These are phyloP conservation scores for Sphaeridia pumilis DNA, from an alignment of 2,888 invertebrate species.

Conservation along the genomic window DNA sequence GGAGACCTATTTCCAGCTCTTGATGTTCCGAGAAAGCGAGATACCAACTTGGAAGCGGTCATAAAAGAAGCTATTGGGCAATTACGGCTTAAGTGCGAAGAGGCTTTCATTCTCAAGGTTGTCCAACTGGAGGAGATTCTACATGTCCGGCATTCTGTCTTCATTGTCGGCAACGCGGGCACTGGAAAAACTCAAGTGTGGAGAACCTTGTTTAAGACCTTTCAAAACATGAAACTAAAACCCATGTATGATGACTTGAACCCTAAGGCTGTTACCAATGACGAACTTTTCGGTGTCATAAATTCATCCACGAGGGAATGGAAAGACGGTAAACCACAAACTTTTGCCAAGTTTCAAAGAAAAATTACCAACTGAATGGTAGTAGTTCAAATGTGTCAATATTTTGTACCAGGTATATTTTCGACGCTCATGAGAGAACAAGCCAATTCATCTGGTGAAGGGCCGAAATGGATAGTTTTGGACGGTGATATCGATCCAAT, in stretches of 20 bases:
- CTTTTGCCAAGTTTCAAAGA: too few relatives aligned
- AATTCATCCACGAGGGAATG: conserved; percentile 94
- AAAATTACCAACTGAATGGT: too few relatives aligned
- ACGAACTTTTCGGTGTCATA: conserved; percentile 92
- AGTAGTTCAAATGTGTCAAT: neutral
- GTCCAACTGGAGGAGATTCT: conserved; percentile 88
- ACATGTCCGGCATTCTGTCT: conserved; percentile 93
- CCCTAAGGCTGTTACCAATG: conserved; percentile 94
- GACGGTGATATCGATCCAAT: conserved; percentile 98
- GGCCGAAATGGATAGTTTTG: conserved; percentile 89
- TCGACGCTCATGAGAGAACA: conserved; percentile 94
- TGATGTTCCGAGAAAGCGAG: conserved; percentile 88
- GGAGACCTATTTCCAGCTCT: conserved; percentile 91
- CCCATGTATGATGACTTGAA: conserved; percentile 85
- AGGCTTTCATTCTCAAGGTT: conserved; percentile 89
- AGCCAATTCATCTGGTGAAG: conserved; percentile 75
- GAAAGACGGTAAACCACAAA: conserved; percentile 76
- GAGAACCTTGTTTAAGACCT: conserved; percentile 82
- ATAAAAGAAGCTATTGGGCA: conserved; percentile 89
- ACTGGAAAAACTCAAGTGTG: conserved; percentile 90
- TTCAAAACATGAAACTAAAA: conserved; percentile 77
- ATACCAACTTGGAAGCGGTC: conserved; percentile 83
- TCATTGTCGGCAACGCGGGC: conserved; percentile 84
- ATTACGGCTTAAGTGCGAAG: conserved; percentile 81
- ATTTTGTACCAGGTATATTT: conserved; percentile 56